Evolutionary conservation across 2,888 invertebrate genomes (phyloP), one percentile per base, ranked within the genome.

Genomic region (Agelastica alni): DNA sequence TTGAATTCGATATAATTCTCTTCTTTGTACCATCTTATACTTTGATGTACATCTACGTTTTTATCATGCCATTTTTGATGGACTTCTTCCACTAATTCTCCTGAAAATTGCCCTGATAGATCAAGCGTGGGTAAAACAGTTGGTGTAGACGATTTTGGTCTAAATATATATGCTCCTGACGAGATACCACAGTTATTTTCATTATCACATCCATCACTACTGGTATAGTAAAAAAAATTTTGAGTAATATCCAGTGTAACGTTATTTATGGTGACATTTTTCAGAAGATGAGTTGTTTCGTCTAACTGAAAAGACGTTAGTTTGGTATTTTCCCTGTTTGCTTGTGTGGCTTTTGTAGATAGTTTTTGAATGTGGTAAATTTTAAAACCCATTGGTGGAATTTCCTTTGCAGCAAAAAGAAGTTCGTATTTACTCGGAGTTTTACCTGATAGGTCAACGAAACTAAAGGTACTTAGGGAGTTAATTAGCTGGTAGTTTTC

Each of bases 161-260:
- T 41, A 32, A 93, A 92, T 22, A 96, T 88, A 68, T 98, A 98
- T 0, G 97, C 97, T 0, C 97, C 97, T 0, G 96, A 95, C 0
- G 93, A 85, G 48, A 91, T 79, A 60, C 83, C 81, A 1, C 14
- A 34, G 12, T 39, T 12, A 1, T 80, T 80, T 2, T 78, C 77
- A 0, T 71, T 71, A 66, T 90, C 90, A 65, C 88, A 79, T 0
- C 91, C 91, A 3, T 72, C 72, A 28, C 81, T 82, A 0, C 85
- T 88, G 7, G 81, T 77, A 67, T 94, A 95, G 69, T 85, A 93
- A 28, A 83, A 78, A 67, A 90, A 87, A 4, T 85, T 80, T 69
- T 91, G 89, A 6, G 73, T 65, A 42, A 87, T 18, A 41, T 71
- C 18, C 59, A 74, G 14, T 13, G 75, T 66, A 70, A 73, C 30